Base-by-base conservation (phyloP, 2,113 vertebrate genomes). In the Laticauda laticaudata region DNA sequence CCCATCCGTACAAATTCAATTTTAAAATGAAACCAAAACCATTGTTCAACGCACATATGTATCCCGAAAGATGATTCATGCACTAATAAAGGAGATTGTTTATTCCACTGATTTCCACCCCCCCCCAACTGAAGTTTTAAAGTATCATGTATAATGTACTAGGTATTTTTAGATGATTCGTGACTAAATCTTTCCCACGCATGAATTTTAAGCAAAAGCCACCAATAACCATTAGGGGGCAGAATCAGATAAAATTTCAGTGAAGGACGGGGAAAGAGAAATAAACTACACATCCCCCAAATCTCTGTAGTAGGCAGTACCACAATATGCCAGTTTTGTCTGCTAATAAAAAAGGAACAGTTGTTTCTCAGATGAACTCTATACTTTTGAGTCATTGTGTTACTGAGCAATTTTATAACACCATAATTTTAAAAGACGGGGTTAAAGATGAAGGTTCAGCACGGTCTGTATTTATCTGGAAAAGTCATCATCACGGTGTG, bases 151-250 rank as follows among this genome's bases (percentile, higher is more conserved):
- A 48, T 90, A 90, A 93, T 55, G 92, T 87, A 43, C 56, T 90
- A 18, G 56, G 48, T 93, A 93, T 81, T 4, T 88, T 48, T 12
- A 20, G 34, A 26, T 26, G 6, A 2, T 94, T 92, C 81, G 88
- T 85, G 24, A 53, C 43, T 91, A 21, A 12, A 0, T 1, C 34
- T 48, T 48, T 4, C 2, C 26, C 69, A 69, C 90, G 59, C 0
- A 0, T 0, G 4, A 8, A 23, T 54, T 20, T 5, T 0, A 8
- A 2, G 20, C 53, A 55, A 92, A 85, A 88, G 1, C 18, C 18
- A 21, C 2, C 6, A n/a, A 34, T 51, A 64, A 88, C 97, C 98
- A 96, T 97, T 94, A 98, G 98, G 92, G 97, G 98, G 97, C 98
- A 98, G 97, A 94, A 92, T 2, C 55, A 97, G 96, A 98, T 95